A percentile compares a stretch with the other conserved stretches of the same genome.
Conservation (phyloP, 2,888 invertebrate genomes). For the Gymnoscelis rufifasciata region DNA sequence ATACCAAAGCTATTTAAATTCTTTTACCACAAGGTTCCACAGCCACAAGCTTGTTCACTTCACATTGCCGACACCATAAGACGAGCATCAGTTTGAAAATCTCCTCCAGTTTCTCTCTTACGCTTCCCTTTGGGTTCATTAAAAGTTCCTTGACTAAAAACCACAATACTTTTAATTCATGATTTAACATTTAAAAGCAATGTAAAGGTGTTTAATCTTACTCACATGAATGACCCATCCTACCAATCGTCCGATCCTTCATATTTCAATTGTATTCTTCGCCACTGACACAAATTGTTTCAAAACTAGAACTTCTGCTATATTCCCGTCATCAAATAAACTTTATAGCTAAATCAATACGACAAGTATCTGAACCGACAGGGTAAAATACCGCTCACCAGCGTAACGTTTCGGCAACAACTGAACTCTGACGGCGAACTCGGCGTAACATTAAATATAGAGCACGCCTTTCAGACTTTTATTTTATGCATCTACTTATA, state of each 20-base stretch:
- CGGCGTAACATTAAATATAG: slow-evolving; percentile 64
- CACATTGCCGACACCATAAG: slow-evolving; percentile 88
- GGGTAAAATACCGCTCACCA: slow-evolving; percentile 57
- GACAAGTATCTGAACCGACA: slow-evolving; percentile 35
- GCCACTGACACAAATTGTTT: slow-evolving; percentile 37
- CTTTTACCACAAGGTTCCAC: slow-evolving; percentile 75
- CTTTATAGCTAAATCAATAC: slow-evolving; percentile 58
- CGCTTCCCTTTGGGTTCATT: slow-evolving; percentile 55
- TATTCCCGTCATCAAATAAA: slow-evolving; percentile 35
- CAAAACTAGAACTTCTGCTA: slow-evolving; percentile 44
- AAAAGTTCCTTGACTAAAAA: slow-evolving; percentile 65
- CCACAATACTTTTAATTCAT: slow-evolving; percentile 26
- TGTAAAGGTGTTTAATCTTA: slow-evolving; percentile 34
- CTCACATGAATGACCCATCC: slow-evolving; percentile 58
- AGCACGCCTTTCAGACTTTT: slow-evolving; percentile 48
- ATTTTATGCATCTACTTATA: not conserved
- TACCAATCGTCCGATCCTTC: slow-evolving; percentile 22
- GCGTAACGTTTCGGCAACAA: slow-evolving; percentile 65
- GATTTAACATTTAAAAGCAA: slow-evolving; percentile 2
- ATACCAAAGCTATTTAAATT: not conserved
- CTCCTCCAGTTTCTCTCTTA: slow-evolving; percentile 84
- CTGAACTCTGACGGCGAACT: slow-evolving; percentile 64
- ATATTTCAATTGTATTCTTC: slow-evolving; percentile 40
- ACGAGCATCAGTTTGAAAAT: slow-evolving; percentile 89
- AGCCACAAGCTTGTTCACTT: slow-evolving; percentile 83